Conservation (phyloP, 2,113 vertebrate species). For the Mustela lutreola region DNA sequence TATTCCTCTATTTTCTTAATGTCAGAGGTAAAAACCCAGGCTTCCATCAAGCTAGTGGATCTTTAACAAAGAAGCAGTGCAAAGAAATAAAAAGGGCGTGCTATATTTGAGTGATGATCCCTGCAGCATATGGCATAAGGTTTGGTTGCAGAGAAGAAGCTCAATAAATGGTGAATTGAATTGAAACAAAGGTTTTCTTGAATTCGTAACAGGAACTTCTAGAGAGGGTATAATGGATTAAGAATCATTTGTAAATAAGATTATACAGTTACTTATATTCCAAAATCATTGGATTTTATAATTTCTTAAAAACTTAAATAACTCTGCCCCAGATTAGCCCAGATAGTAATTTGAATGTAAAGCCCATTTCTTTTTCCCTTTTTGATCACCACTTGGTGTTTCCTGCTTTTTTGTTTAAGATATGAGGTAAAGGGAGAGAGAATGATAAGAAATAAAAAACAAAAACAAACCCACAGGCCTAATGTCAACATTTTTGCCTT, state of each 20-base stretch:
- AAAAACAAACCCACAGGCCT: neutral
- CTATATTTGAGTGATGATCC: neutral
- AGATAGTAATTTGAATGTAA: neutral
- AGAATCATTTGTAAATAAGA: slow-evolving; percentile 33
- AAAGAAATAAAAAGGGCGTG: neutral
- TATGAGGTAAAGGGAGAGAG: neutral
- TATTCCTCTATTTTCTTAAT: slow-evolving; percentile 13
- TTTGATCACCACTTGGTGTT: neutral
- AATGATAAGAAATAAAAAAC: neutral
- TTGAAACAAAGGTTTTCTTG: slow-evolving; percentile 9
- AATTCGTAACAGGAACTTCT: neutral
- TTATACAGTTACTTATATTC: neutral
- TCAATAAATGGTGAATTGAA: neutral
- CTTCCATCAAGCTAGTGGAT: neutral
- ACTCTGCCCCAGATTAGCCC: neutral
- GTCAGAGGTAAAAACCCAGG: neutral
- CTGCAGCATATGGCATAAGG: neutral
- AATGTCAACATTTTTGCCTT: slow-evolving; percentile 4
- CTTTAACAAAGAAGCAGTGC: slow-evolving; percentile 9
- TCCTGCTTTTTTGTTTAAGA: neutral
- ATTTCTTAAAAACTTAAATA: slow-evolving; percentile 52
- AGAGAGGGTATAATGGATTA: neutral
- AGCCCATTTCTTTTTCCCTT: neutral
- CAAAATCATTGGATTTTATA: neutral
- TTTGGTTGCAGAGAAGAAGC: neutral